A percentile compares a stretch with the other conserved stretches of the same genome.
phyloP scores from a whole-genome alignment of 1,140 invertebrate genomes.

The Tetragnatha versicolor region DNA sequence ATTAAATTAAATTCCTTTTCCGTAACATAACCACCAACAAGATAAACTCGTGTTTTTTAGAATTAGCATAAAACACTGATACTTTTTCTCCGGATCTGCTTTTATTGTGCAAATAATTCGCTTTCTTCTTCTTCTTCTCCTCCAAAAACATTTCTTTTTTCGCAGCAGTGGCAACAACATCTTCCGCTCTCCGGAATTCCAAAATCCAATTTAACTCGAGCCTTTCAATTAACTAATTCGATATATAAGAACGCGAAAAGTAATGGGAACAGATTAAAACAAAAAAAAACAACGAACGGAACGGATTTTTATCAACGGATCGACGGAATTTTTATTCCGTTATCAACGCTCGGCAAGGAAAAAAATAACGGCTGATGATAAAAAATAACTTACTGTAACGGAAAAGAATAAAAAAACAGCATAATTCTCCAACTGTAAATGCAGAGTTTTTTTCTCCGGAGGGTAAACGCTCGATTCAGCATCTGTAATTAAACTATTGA shows the following conservation, averaged over 20 bases:
- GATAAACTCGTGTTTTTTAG: too few relatives aligned
- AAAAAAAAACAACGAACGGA: slow-evolving; percentile 7
- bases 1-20: too few relatives aligned
- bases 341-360: neutral
- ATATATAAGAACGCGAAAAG: slow-evolving; percentile 2
- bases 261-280: slow-evolving; percentile 17
- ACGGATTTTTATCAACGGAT: neutral
- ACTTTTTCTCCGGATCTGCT: too few relatives aligned
- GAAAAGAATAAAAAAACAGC: neutral
- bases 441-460: neutral
- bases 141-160: too few relatives aligned
- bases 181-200: neutral
- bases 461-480: neutral
- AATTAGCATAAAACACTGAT: too few relatives aligned
- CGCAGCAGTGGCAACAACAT: too few relatives aligned
- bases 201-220: slow-evolving; percentile 20
- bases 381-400: neutral
- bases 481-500: neutral
- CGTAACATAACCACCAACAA: too few relatives aligned
- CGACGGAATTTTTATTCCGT: neutral
- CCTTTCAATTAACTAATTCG: slow-evolving; percentile 38
- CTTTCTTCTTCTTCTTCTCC: too few relatives aligned
- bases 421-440: neutral
- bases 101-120: too few relatives aligned
- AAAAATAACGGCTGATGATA: too few relatives aligned